phyloP scores from a whole-genome alignment of 2,888 invertebrate species.

The Camponotus fellah region DNA sequence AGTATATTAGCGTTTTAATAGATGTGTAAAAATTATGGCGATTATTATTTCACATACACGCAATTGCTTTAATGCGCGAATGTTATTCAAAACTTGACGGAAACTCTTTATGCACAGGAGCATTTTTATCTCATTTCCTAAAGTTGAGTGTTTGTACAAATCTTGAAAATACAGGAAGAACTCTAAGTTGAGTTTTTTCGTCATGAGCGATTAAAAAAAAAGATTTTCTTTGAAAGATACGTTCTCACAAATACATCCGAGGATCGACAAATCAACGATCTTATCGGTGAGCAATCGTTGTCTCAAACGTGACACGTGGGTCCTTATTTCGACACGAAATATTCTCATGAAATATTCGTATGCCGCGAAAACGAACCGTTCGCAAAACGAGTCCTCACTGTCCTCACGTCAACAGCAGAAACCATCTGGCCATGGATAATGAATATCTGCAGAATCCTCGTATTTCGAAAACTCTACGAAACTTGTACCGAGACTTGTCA shows the following conservation, averaged over 20 bases:
- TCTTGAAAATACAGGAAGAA: neutral
- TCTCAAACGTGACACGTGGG: neutral
- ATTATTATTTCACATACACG: neutral
- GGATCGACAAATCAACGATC: constrained; percentile 6
- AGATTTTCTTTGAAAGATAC: neutral
- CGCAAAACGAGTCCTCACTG: neutral
- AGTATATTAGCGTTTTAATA: neutral
- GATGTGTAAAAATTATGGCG: neutral
- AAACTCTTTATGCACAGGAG: neutral
- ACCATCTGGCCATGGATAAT: constrained; percentile 4
- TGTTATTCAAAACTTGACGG: neutral
- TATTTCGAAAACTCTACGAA: constrained; percentile 4
- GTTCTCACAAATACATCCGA: neutral
- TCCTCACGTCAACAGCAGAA: neutral
- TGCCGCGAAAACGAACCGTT: neutral
- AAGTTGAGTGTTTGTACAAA: neutral
- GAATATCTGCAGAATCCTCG: constrained; percentile 14
- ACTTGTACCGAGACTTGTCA: constrained; percentile 20
- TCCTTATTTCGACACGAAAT: constrained; percentile 32
- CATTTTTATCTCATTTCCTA: neutral
- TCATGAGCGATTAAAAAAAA: too few relatives aligned
- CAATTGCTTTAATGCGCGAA: too few relatives aligned
- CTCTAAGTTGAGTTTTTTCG: neutral
- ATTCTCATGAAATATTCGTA: constrained; percentile 49
- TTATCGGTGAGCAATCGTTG: constrained; percentile 11